These are phyloP conservation scores for Monochamus saltuarius DNA, from an alignment of 1,140 invertebrate genomes.

Conservation along the genomic window DNA sequence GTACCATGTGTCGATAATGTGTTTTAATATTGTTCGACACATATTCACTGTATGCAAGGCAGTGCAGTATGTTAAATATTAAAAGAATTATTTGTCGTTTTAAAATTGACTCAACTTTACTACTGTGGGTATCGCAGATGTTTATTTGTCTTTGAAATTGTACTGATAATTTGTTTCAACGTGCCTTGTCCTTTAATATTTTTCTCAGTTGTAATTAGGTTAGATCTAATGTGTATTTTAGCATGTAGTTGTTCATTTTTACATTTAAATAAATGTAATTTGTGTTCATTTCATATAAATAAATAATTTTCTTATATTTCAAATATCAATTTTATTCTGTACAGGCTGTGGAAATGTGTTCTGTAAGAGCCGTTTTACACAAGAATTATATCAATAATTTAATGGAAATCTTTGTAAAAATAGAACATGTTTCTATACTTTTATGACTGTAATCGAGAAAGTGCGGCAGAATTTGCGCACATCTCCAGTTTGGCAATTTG, in stretches of 20 bases:
- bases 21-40: slow-evolving; percentile 51
- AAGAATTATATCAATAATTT: too few species aligned
- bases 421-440: too few species aligned
- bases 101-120: slow-evolving; percentile 25
- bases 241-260: slow-evolving; percentile 15
- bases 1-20: slow-evolving; percentile 47
- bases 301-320: too few species aligned
- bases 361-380: too few species aligned
- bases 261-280: slow-evolving; percentile 14
- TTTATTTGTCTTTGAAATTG: slow-evolving; percentile 21
- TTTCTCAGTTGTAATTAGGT: slow-evolving; percentile 11
- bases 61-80: slow-evolving; percentile 19
- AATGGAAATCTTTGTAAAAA: too few species aligned
- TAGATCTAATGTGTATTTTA: slow-evolving; percentile 15
- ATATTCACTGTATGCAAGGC: slow-evolving; percentile 32
- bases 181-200: slow-evolving; percentile 36
- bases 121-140: slow-evolving; percentile 17
- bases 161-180: slow-evolving; percentile 37
- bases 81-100: slow-evolving; percentile 26
- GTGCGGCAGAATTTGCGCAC: too few species aligned
- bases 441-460: too few species aligned
- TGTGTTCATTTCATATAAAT: slow-evolving; percentile 22
- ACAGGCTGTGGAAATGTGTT: too few species aligned
- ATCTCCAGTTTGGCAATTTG: too few species aligned
- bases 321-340: too few species aligned